phyloP scores from a whole-genome alignment of 2,888 invertebrate species.

The Stegophylla sp. region DNA sequence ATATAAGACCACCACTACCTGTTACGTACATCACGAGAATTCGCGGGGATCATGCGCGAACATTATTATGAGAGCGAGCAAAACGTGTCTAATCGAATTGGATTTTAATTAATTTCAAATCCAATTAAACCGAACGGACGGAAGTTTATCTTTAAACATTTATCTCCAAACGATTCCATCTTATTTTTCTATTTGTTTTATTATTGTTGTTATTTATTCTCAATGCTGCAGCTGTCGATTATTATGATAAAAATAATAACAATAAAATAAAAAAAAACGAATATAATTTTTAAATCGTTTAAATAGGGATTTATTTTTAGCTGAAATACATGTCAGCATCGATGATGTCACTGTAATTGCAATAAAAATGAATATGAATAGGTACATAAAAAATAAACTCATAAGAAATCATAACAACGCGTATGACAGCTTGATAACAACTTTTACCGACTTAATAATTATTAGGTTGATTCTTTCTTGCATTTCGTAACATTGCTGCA shows the following conservation, averaged over 20 bases:
- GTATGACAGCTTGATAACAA: slow-evolving; percentile 37
- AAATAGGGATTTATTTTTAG: too few relatives aligned
- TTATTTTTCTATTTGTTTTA: neutral
- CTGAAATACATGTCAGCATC: neutral
- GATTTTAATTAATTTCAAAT: slow-evolving; percentile 18
- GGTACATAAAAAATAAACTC: neutral
- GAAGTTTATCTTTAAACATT: neutral
- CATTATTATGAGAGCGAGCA: neutral
- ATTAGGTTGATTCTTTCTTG: neutral
- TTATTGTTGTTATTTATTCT: neutral
- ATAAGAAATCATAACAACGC: neutral
- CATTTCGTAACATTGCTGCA: slow-evolving; percentile 8
- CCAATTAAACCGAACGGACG: slow-evolving; percentile 4
- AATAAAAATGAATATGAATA: neutral
- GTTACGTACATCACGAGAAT: too few relatives aligned
- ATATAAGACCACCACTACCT: too few relatives aligned
- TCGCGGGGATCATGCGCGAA: too few relatives aligned
- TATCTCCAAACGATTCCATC: neutral
- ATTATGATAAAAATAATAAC: neutral
- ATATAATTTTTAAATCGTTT: too few relatives aligned
- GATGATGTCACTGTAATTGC: neutral
- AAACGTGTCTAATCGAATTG: slow-evolving; percentile 1
- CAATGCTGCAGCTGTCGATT: too few relatives aligned
- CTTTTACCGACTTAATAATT: slow-evolving; percentile 33
- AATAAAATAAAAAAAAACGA: neutral